Evolutionary conservation across 2,113 vertebrate species (phyloP), one percentile per base, ranked within the genome.

Genomic region (Sebastes fasciatus): DNA sequence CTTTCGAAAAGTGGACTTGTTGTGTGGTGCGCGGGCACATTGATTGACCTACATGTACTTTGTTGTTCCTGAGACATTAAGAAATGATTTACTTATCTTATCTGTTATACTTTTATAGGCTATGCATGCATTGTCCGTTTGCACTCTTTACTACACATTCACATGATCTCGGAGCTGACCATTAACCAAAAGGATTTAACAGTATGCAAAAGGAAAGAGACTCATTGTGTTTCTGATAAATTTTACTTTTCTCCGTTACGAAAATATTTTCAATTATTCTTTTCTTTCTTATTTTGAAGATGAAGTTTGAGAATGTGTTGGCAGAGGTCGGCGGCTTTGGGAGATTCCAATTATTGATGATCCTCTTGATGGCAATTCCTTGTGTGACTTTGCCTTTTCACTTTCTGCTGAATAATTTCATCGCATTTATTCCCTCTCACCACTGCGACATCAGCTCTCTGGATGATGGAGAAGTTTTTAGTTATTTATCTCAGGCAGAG

Each of bases 321-420:
- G 75, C 88, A 4, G 94, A 97, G 72, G 90, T 74, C 0, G 91
- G 95, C 0, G 96, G 96, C 82, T 98, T 97, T 78, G 96, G 97
- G 34, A 94, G 46, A 68, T 98, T 96, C 89, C 97, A 97, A 8
- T 2, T 81, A 19, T 75, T 95, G 21, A 62, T 89, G 4, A 61
- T 91, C 1, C 0, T 90, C 1, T 43, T 95, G 3, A 48, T 96
- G 77, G 92, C 94, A 10, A 85, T 97, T 45, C 86, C 96, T 63
- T 94, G 96, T 4, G 1, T 96, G 34, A 93, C 95, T 63, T 90
- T 97, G 13, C 96, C 97, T 8, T 90, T 96, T 89, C 95, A 98
- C 79, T 97, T 98, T 78, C 74, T 97, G 58, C 90, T 96, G 65
- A 96, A 96, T 52, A 94, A 96, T 69, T 97, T 97, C 82, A 94